Evolutionary conservation across 2,113 vertebrate species (phyloP).

Genomic region (Pluvialis apricaria): DNA sequence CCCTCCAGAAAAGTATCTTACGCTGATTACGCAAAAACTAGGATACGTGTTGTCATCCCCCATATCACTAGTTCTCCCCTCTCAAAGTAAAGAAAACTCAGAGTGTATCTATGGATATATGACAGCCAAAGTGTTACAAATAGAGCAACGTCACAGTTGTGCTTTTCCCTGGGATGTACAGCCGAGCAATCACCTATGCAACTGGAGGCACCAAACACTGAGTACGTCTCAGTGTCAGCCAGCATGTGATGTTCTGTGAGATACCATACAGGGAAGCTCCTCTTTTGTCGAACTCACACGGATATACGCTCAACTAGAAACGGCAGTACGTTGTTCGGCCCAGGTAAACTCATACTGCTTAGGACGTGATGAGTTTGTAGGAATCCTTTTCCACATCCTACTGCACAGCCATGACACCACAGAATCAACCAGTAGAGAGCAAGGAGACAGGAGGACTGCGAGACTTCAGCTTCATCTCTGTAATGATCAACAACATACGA

Average conservation of each 20-base stretch:
- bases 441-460: not conserved
- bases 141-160: not conserved
- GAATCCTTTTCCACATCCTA: not conserved
- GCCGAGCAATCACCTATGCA: not conserved
- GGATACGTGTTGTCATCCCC: not conserved
- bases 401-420: not conserved
- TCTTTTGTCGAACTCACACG: not conserved
- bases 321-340: not conserved
- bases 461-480: not conserved
- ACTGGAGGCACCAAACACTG: fast-evolving
- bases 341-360: not conserved
- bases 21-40: not conserved
- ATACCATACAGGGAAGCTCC: not conserved
- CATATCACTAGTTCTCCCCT: not conserved
- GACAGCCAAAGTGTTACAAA: not conserved
- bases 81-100: not conserved
- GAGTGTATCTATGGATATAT: not conserved
- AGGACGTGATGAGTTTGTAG: not conserved
- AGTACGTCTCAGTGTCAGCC: not conserved
- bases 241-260: fast-evolving
- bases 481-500: not conserved
- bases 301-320: not conserved
- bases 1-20: not conserved
- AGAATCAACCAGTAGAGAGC: not conserved
- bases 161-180: not conserved